Evolutionary conservation across 2,888 invertebrate species (phyloP).

Genomic region (Phragmatobia fuliginosa): DNA sequence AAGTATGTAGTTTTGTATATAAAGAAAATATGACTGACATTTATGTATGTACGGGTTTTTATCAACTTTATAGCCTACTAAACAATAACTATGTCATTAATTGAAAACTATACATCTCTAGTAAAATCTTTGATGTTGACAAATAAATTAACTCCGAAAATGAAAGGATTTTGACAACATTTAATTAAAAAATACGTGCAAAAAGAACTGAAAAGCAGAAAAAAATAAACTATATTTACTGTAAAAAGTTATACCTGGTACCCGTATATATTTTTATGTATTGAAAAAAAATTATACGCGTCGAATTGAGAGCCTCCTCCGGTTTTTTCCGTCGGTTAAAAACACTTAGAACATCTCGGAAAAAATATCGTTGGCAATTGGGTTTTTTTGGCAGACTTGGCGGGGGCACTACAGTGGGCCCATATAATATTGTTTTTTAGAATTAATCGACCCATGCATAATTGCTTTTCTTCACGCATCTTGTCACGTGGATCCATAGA

Average conservation of each 20-base stretch:
- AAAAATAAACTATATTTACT: no score
- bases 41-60: neutral
- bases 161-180: no score
- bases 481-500: neutral
- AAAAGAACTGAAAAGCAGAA: no score
- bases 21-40: neutral
- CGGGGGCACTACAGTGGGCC: neutral
- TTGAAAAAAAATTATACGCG: no score
- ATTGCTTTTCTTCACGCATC: neutral
- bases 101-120: neutral
- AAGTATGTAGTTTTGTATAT: neutral
- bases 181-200: no score
- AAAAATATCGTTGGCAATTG: no score
- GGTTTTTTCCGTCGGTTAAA: no score
- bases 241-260: no score
- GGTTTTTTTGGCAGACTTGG: neutral
- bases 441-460: slow-evolving; percentile 1
- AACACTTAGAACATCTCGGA: no score
- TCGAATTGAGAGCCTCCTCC: no score
- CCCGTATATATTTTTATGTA: no score
- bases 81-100: neutral
- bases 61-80: neutral
- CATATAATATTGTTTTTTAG: neutral
- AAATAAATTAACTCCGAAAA: neutral
- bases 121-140: neutral